Evolutionary conservation across 2,797 vertebrate species (phyloP).

Genomic region (Vireo griseus): DNA sequence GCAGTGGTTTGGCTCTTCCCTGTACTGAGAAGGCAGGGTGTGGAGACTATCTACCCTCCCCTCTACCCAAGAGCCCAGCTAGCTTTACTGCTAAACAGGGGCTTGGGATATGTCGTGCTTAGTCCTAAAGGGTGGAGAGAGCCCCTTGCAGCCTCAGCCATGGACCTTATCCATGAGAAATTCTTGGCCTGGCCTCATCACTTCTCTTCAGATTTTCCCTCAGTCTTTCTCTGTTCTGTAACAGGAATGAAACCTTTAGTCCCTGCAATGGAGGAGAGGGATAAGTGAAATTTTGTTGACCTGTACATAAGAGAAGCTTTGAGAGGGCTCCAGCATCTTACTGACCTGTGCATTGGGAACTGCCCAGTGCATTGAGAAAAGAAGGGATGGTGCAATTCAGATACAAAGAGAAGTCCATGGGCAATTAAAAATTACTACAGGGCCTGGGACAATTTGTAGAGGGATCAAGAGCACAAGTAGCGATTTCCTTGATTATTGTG

Average conservation of each 20-base stretch:
- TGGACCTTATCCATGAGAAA: background rate
- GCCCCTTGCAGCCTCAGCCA: background rate
- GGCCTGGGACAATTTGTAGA: background rate
- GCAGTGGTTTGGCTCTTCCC: background rate
- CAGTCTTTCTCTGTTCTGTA: background rate
- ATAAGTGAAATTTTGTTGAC: background rate
- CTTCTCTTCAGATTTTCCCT: background rate
- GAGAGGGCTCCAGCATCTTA: background rate
- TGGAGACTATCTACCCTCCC: accelerated
- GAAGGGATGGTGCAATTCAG: background rate
- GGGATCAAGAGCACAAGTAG: background rate
- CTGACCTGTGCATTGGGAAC: background rate
- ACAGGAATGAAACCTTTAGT: background rate
- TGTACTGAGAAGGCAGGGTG: background rate
- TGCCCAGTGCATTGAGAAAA: background rate
- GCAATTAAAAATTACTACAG: background rate
- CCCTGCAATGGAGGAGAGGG: background rate
- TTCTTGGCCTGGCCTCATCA: background rate
- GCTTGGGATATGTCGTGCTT: accelerated
- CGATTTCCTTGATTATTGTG: background rate
- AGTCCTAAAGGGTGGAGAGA: background rate
- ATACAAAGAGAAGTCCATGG: accelerated
- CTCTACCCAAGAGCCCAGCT: background rate
- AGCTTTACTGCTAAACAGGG: background rate
- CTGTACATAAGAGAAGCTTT: background rate